phyloP scores from a whole-genome alignment of 92 coral and sea anemone genomes.

The Umimayanthus chanpuru region DNA sequence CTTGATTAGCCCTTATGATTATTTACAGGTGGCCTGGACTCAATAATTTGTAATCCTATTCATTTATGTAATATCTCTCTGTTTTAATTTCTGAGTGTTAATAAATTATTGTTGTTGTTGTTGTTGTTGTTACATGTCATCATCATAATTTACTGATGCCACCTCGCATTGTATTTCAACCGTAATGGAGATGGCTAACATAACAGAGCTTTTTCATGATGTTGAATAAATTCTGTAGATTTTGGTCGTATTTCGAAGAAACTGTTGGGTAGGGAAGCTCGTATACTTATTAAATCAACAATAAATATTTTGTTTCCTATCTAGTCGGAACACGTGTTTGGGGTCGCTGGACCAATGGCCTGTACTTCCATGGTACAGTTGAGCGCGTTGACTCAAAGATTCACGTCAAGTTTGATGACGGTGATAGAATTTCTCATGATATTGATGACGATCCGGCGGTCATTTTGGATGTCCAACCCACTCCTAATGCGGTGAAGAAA shows the following conservation, averaged over 20 bases:
- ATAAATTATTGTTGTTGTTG: too few relatives aligned
- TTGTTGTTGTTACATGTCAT: neutral
- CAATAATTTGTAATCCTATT: too few relatives aligned
- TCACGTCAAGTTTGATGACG: constrained; percentile 65
- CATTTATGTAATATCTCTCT: too few relatives aligned
- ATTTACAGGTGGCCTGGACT: too few relatives aligned
- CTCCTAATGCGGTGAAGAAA: constrained; percentile 50
- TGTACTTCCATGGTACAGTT: constrained; percentile 57
- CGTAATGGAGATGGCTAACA: neutral
- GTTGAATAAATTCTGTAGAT: neutral
- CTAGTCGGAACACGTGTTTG: constrained; percentile 61
- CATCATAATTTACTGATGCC: neutral
- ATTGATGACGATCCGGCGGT: constrained; percentile 57
- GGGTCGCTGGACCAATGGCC: constrained; percentile 62
- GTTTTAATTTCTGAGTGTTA: too few relatives aligned
- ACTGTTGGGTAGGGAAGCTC: neutral
- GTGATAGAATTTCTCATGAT: constrained; percentile 57
- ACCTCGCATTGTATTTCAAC: neutral
- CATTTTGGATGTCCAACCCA: constrained; percentile 60
- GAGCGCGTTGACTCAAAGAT: constrained; percentile 58
- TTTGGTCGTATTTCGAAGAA: neutral
- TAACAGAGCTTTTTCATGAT: neutral
- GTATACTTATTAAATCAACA: neutral
- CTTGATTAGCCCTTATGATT: too few relatives aligned
- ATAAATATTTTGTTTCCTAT: neutral